These are phyloP conservation scores for Microcebus jonahi DNA, from an alignment of 2,113 vertebrate genomes.

Conservation along the genomic window DNA sequence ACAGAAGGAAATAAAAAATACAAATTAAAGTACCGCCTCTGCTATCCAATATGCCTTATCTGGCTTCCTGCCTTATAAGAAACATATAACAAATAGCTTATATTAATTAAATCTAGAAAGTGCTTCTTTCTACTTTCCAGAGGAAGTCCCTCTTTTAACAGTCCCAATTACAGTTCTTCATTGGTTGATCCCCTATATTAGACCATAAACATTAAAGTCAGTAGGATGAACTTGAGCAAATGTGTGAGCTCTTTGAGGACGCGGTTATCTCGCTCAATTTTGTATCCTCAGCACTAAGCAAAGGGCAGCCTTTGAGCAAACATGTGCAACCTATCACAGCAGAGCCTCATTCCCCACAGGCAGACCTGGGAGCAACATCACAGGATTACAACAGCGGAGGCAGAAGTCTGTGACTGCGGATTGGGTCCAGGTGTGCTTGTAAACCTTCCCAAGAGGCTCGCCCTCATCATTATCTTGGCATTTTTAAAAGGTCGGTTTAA, in stretches of 20 bases:
- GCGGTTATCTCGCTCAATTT: not conserved
- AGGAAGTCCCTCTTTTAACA: not conserved
- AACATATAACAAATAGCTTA: not conserved
- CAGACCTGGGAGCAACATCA: not conserved
- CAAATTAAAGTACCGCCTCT: not conserved
- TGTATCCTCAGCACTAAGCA: not conserved
- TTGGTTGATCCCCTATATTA: not conserved
- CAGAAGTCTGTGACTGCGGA: not conserved
- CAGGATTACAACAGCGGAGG: not conserved
- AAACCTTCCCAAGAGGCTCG: not conserved
- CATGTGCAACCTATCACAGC: not conserved
- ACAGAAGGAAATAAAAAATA: not conserved
- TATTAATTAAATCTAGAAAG: constrained; percentile 30
- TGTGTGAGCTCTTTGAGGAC: not conserved
- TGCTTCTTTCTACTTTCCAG: not conserved
- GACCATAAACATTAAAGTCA: not conserved
- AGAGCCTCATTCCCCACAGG: not conserved
- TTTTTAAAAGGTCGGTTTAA: constrained; percentile 51
- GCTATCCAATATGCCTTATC: not conserved
- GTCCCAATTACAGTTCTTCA: not conserved
- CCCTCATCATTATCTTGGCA: not conserved
- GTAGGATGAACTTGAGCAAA: not conserved
- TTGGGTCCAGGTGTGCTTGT: constrained; percentile 35
- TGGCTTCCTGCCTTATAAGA: not conserved
- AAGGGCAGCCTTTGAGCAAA: not conserved